Evolutionary conservation across 2,888 invertebrate species (phyloP), one percentile per base, ranked within the genome.

Genomic region (Nasonia oneida): DNA sequence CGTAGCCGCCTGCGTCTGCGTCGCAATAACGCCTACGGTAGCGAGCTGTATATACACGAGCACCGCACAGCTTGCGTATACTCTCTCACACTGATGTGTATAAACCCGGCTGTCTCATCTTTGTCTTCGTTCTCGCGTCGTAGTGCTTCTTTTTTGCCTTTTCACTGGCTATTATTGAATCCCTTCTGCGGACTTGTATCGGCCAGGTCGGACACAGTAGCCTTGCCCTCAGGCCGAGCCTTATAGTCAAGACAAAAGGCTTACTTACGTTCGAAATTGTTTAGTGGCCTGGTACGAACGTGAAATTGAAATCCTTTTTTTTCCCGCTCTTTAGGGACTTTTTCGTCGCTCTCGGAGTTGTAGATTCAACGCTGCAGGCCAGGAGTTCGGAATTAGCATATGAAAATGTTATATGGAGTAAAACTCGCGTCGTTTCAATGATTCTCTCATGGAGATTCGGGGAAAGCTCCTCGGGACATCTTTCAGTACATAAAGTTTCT

Each of bases 21-120:
- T 23, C 39, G 50, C 64, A 78, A 77, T 78, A 84, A 75, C 84
- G 80, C 76, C 81, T 81, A 81, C 81, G 53, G 61, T n/a, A 8
- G 29, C 50, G 29, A 53, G 57, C n/a, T 8, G 57, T 61, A n/a
- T n/a, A 61, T 18, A 53, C 4, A 18, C 2, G 6, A 61, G 57
- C 29, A 61, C n/a, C 67, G 5, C 42, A 6, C 33, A 67, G 29
- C 18, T 18, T 18, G 50, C 10, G 37, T n/a, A 3, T 50, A 1
- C 23, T 29, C 18, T 12, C 67, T 39, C 0, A 42, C 29, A 47
- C 42, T 47, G 12, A n/a, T 23, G 23, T 50, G 53, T 75, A 53
- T 53, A 53, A 3, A 23, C 61, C 23, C 61, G 23, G 8, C 23
- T 53, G 53, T 3, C 29, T 64, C 18, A 53, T 15, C 39, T 39